Base-by-base conservation (phyloP, 1,140 invertebrate genomes). In the Dreissena polymorpha region DNA sequence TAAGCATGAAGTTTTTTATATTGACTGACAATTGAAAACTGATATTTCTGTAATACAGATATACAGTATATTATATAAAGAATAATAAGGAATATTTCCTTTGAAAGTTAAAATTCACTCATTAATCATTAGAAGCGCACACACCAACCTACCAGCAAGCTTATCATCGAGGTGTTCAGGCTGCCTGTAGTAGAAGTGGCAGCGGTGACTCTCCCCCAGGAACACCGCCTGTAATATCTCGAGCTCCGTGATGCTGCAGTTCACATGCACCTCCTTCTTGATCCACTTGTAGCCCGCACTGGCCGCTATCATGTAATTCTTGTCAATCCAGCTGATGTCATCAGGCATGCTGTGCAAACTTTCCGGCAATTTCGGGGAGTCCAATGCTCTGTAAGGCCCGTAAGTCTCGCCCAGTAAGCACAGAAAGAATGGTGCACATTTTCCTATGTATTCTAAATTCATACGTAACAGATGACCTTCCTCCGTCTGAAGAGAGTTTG, bases 341-440 rank as follows among this genome's bases (percentile, higher is more conserved):
- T 87, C 79, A 18, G 76, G 60, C n/a, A 87, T 57, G 23, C 64
- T 77, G 25, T 68, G 79, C 10, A 87, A 27, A 65, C 64, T 86
- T 50, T 76, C 73, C 12, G 86, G 86, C 51, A 91, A 65, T 67
- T 85, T 81, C 21, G 82, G 65, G 21, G 67, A 27, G 21, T 88
- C 80, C 27, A 84, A 82, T 50, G 67, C 75, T 49, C 90, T 72
- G 65, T 88, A 87, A 0, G 87, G 87, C 7, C 92, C 92, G 78
- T 93, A 93, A n/a, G 88, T 86, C 68, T 92, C 89, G 6, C 92
- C 92, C 8, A 93, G 71, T 13, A 93, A 71, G 68, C 91, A 90
- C 18, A 93, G 88, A 70, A 92, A 91, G 83, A 88, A 93, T 7
- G 92, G 92, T 14, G 88, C 85, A 78, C 87, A 90, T 72, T 88